These are phyloP conservation scores for Synodontis membranacea DNA, from an alignment of 2,113 vertebrate genomes.

Conservation along the genomic window DNA sequence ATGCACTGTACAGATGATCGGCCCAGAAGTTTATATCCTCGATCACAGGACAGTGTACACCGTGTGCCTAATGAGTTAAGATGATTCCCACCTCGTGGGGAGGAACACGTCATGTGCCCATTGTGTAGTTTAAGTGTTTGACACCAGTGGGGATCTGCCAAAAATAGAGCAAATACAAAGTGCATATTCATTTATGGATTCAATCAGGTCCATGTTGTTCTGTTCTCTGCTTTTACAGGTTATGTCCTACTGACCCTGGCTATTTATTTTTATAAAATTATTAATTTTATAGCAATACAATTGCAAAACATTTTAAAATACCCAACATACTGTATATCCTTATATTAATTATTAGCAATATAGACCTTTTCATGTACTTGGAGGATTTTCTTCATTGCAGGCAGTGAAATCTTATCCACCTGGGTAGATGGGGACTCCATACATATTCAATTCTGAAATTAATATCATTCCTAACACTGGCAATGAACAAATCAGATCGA, in stretches of 20 bases:
- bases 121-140: constrained; percentile 78
- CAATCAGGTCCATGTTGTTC: neutral
- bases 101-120: constrained; percentile 84
- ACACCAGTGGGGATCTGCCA: constrained; percentile 86
- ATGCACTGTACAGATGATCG: constrained; percentile 79
- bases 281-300: neutral
- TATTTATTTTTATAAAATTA: neutral
- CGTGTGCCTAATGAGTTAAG: constrained; percentile 84
- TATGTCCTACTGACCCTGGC: neutral
- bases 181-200: neutral
- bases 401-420: neutral
- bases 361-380: neutral
- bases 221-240: neutral
- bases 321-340: neutral
- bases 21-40: constrained; percentile 84
- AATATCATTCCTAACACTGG: neutral
- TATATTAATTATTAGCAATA: neutral
- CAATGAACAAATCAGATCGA: constrained; percentile 1
- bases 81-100: constrained; percentile 78
- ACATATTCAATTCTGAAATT: too few species aligned
- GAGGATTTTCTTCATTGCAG: neutral
- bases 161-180: neutral
- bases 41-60: constrained; percentile 84
- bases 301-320: neutral
- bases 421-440: neutral